phyloP scores from a whole-genome alignment of 2,797 vertebrate species.

The Platyrinchus mystaceus region DNA sequence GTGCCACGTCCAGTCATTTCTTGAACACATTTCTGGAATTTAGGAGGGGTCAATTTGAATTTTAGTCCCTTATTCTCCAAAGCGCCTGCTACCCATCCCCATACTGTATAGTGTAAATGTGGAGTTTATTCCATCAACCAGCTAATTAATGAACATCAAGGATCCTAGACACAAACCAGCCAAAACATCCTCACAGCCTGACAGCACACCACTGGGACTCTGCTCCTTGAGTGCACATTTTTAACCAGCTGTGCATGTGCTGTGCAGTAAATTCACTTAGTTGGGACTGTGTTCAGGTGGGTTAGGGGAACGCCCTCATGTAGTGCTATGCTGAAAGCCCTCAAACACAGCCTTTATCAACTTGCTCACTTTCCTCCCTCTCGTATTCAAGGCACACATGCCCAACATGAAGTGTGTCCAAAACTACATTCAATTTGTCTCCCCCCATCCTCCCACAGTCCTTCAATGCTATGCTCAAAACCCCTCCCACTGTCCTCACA shows the following conservation, averaged over 20 bases:
- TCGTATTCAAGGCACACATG: neutral
- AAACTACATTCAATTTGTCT: neutral
- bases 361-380: rapidly evolving
- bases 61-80: neutral
- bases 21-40: neutral
- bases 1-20: neutral
- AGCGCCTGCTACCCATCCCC: neutral
- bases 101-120: neutral
- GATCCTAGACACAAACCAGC: neutral
- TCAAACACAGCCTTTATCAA: neutral
- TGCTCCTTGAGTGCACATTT: neutral
- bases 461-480: neutral
- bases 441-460: neutral
- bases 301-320: neutral
- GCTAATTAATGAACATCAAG: neutral
- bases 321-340: neutral
- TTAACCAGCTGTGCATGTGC: neutral
- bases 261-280: neutral
- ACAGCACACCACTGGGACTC: neutral
- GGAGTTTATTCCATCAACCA: neutral
- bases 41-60: neutral
- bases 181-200: neutral
- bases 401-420: neutral
- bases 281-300: neutral
- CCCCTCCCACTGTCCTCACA: neutral